These are phyloP conservation scores for Dendrolimus houi DNA, from an alignment of 2,888 invertebrate genomes.

Conservation along the genomic window DNA sequence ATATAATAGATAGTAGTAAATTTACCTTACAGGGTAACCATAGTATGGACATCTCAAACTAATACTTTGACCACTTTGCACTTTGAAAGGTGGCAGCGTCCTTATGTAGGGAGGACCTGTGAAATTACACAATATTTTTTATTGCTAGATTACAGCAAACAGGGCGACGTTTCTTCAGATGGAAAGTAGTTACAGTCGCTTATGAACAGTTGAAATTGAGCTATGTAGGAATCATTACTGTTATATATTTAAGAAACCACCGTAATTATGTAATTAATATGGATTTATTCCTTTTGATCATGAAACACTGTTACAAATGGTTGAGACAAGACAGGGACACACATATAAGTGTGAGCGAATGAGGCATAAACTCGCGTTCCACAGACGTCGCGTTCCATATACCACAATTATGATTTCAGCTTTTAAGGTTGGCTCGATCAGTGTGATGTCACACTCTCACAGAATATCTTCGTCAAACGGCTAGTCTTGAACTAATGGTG, in stretches of 20 bases:
- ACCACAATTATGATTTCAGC: too few relatives aligned
- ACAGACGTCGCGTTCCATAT: too few relatives aligned
- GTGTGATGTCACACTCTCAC: too few relatives aligned
- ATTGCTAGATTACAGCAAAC: not conserved
- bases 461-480: too few relatives aligned
- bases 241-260: constrained; percentile 11
- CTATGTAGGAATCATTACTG: constrained; percentile 5
- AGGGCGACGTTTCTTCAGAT: not conserved
- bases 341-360: too few relatives aligned
- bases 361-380: too few relatives aligned
- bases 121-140: constrained; percentile 11
- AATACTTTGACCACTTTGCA: constrained; percentile 86
- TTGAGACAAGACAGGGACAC: too few relatives aligned
- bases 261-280: not conserved
- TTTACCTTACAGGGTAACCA: constrained; percentile 85
- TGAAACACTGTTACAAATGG: too few relatives aligned
- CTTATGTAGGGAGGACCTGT: constrained; percentile 85
- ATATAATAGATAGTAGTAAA: not conserved
- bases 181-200: not conserved
- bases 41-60: constrained; percentile 89
- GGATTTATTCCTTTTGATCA: too few relatives aligned
- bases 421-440: too few relatives aligned
- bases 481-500: too few relatives aligned
- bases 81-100: constrained; percentile 84
- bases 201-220: not conserved